Conservation (phyloP, 92 coral and sea anemone genomes). For the Micromussa lordhowensis region DNA sequence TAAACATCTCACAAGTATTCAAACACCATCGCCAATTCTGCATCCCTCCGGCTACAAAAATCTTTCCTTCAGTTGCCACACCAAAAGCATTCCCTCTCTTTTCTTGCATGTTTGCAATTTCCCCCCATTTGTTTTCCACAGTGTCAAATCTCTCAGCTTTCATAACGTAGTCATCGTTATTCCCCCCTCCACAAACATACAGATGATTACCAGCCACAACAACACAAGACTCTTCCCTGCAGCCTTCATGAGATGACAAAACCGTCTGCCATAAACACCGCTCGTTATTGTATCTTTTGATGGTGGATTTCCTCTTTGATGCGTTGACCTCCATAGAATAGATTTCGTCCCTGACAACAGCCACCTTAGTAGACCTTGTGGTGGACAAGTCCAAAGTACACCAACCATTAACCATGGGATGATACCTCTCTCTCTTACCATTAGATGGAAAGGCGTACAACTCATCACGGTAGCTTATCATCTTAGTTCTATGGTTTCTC, state of each 20-base stretch:
- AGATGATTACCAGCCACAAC: slow-evolving; percentile 1
- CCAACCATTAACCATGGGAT: slow-evolving; percentile 18
- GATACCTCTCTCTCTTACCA: slow-evolving; percentile 17
- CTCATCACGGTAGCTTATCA: not conserved
- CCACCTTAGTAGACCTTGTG: not conserved
- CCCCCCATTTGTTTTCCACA: not conserved
- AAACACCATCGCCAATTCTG: too few species aligned
- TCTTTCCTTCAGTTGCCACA: not conserved
- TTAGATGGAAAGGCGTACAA: too few species aligned
- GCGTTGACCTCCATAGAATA: not conserved
- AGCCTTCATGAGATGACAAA: too few species aligned
- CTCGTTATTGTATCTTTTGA: not conserved
- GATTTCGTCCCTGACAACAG: not conserved
- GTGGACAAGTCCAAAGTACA: not conserved
- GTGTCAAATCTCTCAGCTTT: slow-evolving; percentile 12
- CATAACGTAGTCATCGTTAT: too few species aligned
- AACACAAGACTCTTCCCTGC: too few species aligned
- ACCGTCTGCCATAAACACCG: too few species aligned
- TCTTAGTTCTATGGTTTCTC: not conserved
- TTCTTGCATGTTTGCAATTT: not conserved
- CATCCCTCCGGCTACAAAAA: slow-evolving; percentile 3
- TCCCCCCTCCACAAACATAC: slow-evolving; percentile 25
- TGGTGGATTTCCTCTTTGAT: not conserved
- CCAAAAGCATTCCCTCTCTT: not conserved
- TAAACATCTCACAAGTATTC: too few species aligned